Evolutionary conservation across 2,113 vertebrate species (phyloP), one percentile per base, ranked within the genome.

Genomic region (Perca fluviatilis): DNA sequence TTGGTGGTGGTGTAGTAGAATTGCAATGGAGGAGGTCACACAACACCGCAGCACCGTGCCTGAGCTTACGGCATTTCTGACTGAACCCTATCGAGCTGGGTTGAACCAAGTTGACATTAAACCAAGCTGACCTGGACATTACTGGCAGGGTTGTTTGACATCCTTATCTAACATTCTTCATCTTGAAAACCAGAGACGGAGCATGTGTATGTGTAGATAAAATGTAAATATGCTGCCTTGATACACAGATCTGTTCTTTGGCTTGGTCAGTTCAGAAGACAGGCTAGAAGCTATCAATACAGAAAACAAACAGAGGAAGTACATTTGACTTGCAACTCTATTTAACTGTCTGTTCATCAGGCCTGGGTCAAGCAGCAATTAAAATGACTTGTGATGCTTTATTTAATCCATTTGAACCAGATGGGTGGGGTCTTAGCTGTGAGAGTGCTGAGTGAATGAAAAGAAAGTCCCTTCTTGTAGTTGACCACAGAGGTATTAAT

Each of bases 221-320:
- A 65, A 73, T 74, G 77, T 74, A 81, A 74, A 87, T 80, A 81
- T 30, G 85, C 83, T 90, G 87, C 77, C 87, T 81, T 74, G 77
- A 87, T 80, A 74, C 72, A 80, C 74, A 73, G 82, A 86, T 86
- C 87, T 87, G 84, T 88, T 95, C 95, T 95, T 95, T 95, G 95
- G 94, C 90, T 83, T 90, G 89, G 87, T 92, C 87, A 83, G 80
- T 84, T 85, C 53, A 88, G 76, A 86, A 82, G 79, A 91, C 86
- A 75, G 36, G 64, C 56, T 51, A 61, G 71, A 86, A 75, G 57
- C 67, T 61, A 77, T 88, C 85, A 49, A 27, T 58, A 76, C 57
- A 79, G 54, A 65, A 23, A 74, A 69, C 56, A 54, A 72, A 80
- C 60, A 70, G 54, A 86, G 78, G 72, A 87, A 88, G 88, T 54